Evolutionary conservation across 1,140 invertebrate genomes (phyloP), one percentile per base, ranked within the genome.

Genomic region (Neoseiulus cucumeris): DNA sequence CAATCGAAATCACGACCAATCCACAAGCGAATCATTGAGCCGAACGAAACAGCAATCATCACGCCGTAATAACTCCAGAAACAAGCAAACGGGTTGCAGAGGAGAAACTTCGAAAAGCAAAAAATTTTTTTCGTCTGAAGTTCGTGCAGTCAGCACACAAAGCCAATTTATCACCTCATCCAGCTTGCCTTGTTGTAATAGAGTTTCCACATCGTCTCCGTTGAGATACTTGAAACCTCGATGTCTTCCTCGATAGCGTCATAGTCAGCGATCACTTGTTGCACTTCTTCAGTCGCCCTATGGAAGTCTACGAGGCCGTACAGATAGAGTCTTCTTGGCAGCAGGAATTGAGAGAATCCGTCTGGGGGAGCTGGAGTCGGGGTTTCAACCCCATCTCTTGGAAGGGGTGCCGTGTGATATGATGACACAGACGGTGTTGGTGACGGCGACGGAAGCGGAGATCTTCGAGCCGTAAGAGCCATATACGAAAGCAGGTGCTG

Each of bases 401-500:
- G 51, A 1, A 14, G 14, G 4, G 33, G 17, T 25, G 51, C 51
- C 22, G 22, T 59, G 33, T 59, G 14, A 2, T 59, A 59, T 20
- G 51, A 59, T 17, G 51, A 59, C 22, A 59, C 51, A 2, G 51
- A 59, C 17, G 51, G 51, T 17, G 51, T 59, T 25, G 51, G 51
- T 14, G 51, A 59, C 51, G 22, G 45, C 4, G 45, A 47, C 14
- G 45, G 18, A 4, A 47, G 14, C 51, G 51, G 51, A 25, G 51
- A 59, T 25, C 51, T n/a, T 33, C 51, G 25, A 14, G 51, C 51
- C 17, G 51, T 59, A 4, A 59, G 51, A 25, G 51, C 51, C 51
- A 59, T 59, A 33, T 59, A 59, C 33, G 51, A 59, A 14, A 59
- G 25, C 51, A 59, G 51, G 17, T 25, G 51, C 51, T 59, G 33